These are phyloP conservation scores for Oxyteleia sp. DNA, from an alignment of 2,888 invertebrate genomes.

Conservation along the genomic window DNA sequence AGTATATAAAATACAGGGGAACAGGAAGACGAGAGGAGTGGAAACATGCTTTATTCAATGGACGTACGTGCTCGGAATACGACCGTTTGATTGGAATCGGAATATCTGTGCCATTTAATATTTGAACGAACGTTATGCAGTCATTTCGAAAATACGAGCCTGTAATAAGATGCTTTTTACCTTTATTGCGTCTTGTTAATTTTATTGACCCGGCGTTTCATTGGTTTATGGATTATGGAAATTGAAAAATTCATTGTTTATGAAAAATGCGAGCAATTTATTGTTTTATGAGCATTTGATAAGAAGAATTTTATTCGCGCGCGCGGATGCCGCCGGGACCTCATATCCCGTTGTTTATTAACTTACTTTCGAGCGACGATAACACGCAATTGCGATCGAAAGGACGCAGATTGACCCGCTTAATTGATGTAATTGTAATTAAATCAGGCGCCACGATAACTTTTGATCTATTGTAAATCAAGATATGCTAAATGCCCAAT, in stretches of 20 bases:
- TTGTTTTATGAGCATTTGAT: constrained; percentile 5
- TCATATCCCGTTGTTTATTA: background rate
- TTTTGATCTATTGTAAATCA: constrained; percentile 24
- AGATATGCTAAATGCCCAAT: constrained; percentile 41
- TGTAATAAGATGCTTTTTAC: constrained; percentile 45
- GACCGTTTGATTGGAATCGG: constrained; percentile 54
- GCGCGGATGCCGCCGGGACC: background rate
- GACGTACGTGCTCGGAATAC: constrained; percentile 61
- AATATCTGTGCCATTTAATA: constrained; percentile 68
- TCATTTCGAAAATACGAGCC: constrained; percentile 53
- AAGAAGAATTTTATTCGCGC: background rate
- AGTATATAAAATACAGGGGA: constrained; percentile 39
- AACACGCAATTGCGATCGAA: background rate
- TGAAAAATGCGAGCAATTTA: constrained; percentile 9
- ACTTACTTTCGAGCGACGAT: background rate
- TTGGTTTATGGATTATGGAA: constrained; percentile 34
- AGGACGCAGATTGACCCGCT: background rate
- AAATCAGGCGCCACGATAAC: constrained; percentile 11
- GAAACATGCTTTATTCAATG: constrained; percentile 59
- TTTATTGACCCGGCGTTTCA: constrained; percentile 36
- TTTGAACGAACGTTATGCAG: constrained; percentile 65
- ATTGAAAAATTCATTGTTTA: constrained; percentile 42
- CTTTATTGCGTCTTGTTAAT: constrained; percentile 37
- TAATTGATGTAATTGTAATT: background rate
- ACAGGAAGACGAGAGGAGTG: constrained; percentile 37